Percentiles rank a stretch among this genome's conserved stretches.
Conservation (phyloP, 2,888 invertebrate species). For the Vanessa cardui region DNA sequence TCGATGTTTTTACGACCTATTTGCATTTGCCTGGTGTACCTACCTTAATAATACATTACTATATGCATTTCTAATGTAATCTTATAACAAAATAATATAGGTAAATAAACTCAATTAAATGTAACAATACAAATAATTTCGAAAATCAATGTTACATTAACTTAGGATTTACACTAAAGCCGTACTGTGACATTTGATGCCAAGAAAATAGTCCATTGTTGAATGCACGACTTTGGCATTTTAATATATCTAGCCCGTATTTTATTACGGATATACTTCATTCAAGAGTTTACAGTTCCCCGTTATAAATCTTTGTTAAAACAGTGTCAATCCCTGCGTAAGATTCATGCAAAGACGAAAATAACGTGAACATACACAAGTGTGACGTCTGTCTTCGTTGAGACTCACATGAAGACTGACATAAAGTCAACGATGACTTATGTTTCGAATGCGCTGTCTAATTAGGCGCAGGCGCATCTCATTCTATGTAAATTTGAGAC, state of each 20-base stretch:
- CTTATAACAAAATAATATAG: background rate
- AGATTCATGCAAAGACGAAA: conserved; percentile 36
- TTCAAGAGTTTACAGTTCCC: conserved; percentile 15
- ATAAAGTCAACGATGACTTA: conserved; percentile 66
- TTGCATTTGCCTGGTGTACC: too few relatives aligned
- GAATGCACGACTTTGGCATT: conserved; percentile 40
- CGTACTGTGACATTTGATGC: conserved; percentile 29
- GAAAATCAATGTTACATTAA: conserved; percentile 13
- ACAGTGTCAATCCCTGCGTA: conserved; percentile 34
- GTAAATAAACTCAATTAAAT: too few relatives aligned
- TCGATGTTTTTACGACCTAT: too few relatives aligned
- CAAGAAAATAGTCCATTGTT: conserved; percentile 37
- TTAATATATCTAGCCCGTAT: conserved; percentile 23
- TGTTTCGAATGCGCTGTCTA: conserved; percentile 61
- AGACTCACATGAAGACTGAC: conserved; percentile 49
- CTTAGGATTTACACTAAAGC: conserved; percentile 9
- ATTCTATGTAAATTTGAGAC: conserved; percentile 70
- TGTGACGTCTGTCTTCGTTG: conserved; percentile 44
- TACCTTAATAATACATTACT: too few relatives aligned
- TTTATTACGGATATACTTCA: conserved; percentile 12
- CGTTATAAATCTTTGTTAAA: conserved; percentile 26
- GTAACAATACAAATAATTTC: background rate
- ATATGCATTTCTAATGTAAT: background rate
- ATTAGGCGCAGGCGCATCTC: conserved; percentile 68
- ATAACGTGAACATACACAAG: conserved; percentile 31